Conservation (phyloP, 2,888 invertebrate genomes). For the Rugalucina vietnamica region DNA sequence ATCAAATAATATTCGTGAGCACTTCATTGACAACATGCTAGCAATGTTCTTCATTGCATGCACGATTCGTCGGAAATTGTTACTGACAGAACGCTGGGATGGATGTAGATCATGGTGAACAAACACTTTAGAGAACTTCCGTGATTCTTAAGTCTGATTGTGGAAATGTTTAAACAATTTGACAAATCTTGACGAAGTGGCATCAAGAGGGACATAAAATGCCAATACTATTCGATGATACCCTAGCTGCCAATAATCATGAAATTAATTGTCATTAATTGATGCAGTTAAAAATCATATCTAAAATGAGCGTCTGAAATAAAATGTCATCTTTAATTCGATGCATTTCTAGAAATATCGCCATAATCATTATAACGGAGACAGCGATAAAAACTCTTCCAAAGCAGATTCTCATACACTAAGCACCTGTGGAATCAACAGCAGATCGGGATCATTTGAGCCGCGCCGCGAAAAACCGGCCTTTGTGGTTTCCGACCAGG, state of each 20-base stretch:
- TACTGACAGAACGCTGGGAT: too few relatives aligned
- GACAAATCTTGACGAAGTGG: background rate
- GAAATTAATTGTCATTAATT: background rate
- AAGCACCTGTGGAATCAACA: background rate
- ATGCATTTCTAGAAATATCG: background rate
- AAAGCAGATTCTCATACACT: background rate
- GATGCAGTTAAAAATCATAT: background rate
- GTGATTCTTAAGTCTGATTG: background rate
- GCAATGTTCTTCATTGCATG: too few relatives aligned
- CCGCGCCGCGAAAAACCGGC: too few relatives aligned
- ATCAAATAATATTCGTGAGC: too few relatives aligned
- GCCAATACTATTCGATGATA: too few relatives aligned
- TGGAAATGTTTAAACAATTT: background rate
- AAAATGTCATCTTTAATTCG: background rate
- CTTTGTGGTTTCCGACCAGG: too few relatives aligned
- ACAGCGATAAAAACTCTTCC: background rate
- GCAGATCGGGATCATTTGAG: background rate
- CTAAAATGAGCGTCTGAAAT: background rate
- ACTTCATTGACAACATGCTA: too few relatives aligned
- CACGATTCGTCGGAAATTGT: too few relatives aligned
- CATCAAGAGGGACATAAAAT: background rate
- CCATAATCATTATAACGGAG: background rate
- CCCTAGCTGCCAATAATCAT: too few relatives aligned
- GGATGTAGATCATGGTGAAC: too few relatives aligned
- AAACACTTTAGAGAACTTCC: background rate